These are phyloP conservation scores for Leucoma salicis DNA, from an alignment of 2,888 invertebrate genomes.

Conservation along the genomic window DNA sequence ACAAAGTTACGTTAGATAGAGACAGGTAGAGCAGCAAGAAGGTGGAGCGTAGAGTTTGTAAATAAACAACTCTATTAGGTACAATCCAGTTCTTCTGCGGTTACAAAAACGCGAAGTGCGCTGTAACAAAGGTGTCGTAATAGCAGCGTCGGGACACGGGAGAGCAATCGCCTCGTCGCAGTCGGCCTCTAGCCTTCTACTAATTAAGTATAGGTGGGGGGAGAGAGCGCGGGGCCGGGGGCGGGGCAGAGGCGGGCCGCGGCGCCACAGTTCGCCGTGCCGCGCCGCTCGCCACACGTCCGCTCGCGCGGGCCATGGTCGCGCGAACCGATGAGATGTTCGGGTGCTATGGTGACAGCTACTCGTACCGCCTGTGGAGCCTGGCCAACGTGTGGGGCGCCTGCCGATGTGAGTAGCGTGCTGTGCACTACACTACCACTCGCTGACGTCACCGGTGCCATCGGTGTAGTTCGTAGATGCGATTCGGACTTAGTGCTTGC, in stretches of 20 bases:
- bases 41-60: conserved; percentile 63
- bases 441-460: conserved; percentile 61
- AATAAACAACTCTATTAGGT: conserved; percentile 48
- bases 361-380: conserved; percentile 89
- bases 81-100: conserved; percentile 13
- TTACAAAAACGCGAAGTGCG: conserved; percentile 21
- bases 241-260: conserved; percentile 40
- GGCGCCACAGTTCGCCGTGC: conserved; percentile 67
- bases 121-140: conserved; percentile 37
- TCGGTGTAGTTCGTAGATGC: conserved; percentile 56
- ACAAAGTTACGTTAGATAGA: conserved; percentile 50
- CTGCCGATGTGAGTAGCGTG: conserved; percentile 87
- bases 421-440: conserved; percentile 38
- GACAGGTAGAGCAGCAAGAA: conserved; percentile 61
- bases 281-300: conserved; percentile 70
- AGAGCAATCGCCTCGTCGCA: not conserved
- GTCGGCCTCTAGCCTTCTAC: conserved; percentile 53
- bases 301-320: conserved; percentile 88
- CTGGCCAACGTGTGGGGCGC: conserved; percentile 89
- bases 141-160: conserved; percentile 17
- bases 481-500: conserved; percentile 43
- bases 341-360: conserved; percentile 88
- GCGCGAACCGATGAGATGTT: conserved; percentile 90
- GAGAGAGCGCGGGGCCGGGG: conserved; percentile 36
- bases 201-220: conserved; percentile 73